These are phyloP conservation scores for Harpagifer antarcticus DNA, from an alignment of 2,797 vertebrate genomes.

Conservation along the genomic window DNA sequence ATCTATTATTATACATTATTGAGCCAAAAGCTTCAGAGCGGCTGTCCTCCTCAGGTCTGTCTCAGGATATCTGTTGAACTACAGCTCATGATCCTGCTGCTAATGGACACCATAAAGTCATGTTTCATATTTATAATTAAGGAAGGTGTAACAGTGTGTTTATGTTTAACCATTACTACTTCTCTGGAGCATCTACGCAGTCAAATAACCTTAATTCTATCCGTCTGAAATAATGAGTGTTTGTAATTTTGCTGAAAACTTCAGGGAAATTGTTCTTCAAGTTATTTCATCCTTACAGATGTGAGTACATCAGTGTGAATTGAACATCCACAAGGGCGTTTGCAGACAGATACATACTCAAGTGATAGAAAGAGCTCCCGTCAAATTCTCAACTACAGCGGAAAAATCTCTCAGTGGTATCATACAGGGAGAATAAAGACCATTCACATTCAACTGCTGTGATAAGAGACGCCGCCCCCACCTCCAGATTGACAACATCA, in stretches of 20 bases:
- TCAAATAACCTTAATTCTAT: conserved; percentile 11
- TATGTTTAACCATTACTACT: not conserved
- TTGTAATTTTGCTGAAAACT: conserved; percentile 32
- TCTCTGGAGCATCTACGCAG: not conserved
- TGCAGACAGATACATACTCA: conserved; percentile 13
- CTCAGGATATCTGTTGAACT: not conserved
- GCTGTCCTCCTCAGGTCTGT: conserved; percentile 20
- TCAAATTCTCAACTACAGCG: conserved; percentile 32
- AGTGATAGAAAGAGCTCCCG: conserved; percentile 35
- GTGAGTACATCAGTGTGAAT: conserved; percentile 32
- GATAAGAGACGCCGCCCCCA: conserved; percentile 32
- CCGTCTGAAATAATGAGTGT: conserved; percentile 10
- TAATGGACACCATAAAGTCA: not conserved
- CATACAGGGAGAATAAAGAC: conserved; percentile 45
- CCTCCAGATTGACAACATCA: conserved; percentile 25
- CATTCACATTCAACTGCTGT: conserved; percentile 46
- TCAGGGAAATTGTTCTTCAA: conserved; percentile 8
- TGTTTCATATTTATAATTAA: not conserved
- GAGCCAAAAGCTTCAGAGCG: conserved; percentile 54
- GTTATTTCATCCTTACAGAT: conserved; percentile 19
- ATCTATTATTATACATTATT: conserved; percentile 73
- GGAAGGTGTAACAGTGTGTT: not conserved
- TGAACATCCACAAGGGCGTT: conserved; percentile 31
- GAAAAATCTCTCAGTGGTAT: conserved; percentile 44
- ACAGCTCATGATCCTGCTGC: not conserved